phyloP scores from a whole-genome alignment of 1,140 invertebrate genomes.

The Homalodisca vitripennis region DNA sequence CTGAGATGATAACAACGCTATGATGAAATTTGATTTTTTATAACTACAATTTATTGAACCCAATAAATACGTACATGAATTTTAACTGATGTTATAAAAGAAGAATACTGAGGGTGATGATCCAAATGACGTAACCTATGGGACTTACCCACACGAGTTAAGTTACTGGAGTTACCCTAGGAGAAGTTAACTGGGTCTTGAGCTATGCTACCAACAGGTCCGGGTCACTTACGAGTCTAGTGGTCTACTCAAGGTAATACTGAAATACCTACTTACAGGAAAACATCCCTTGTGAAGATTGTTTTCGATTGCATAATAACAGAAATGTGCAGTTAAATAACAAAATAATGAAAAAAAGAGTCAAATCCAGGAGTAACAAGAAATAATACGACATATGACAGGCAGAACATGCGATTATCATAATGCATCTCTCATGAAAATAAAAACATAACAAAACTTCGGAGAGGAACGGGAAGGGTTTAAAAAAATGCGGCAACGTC shows the following conservation, averaged over 20 bases:
- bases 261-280: conserved; percentile 70
- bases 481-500: neutral
- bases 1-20: too few species aligned
- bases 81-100: too few species aligned
- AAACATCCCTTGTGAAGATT: conserved; percentile 70
- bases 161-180: too few species aligned
- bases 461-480: conserved; percentile 38
- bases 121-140: too few species aligned
- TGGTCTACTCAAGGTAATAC: conserved; percentile 18
- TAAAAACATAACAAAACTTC: conserved; percentile 53
- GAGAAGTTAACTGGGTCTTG: conserved; percentile 23
- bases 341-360: conserved; percentile 41
- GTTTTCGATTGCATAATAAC: conserved; percentile 61
- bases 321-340: conserved; percentile 70
- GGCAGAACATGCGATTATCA: conserved; percentile 43
- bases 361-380: conserved; percentile 33
- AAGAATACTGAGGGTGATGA: too few species aligned
- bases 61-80: too few species aligned
- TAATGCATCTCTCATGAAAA: conserved; percentile 49
- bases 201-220: conserved; percentile 30
- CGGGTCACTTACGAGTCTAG: neutral
- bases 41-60: too few species aligned
- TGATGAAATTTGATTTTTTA: too few species aligned
- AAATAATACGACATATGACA: conserved; percentile 55
- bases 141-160: too few species aligned